phyloP scores from a whole-genome alignment of 2,113 vertebrate genomes.

The Marcusenius ussheri region DNA sequence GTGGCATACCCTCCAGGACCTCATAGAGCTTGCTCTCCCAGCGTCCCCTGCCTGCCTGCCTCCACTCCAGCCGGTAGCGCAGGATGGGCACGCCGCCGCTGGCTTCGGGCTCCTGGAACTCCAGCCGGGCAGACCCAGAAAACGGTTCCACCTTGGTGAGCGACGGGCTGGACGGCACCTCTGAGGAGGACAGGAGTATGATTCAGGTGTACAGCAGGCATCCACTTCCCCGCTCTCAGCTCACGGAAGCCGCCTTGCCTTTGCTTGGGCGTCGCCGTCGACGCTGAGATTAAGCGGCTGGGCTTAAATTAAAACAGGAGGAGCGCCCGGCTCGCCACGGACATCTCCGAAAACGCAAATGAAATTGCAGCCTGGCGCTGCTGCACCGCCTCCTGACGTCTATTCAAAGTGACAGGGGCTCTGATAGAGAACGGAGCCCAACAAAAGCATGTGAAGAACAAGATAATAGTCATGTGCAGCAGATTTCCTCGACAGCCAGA shows the following conservation, averaged over 20 bases:
- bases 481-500: background rate
- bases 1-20: conserved; percentile 70
- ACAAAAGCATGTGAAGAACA: background rate
- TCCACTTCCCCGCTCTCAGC: background rate
- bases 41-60: conserved; percentile 53
- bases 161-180: conserved; percentile 84
- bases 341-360: background rate
- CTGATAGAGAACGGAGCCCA: background rate
- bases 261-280: background rate
- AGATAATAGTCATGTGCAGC: background rate
- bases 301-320: background rate
- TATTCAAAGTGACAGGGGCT: background rate
- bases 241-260: background rate
- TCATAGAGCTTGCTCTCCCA: conserved; percentile 72
- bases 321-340: background rate
- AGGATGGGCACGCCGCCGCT: conserved; percentile 86
- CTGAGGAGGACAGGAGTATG: conserved; percentile 46
- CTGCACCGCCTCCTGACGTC: background rate
- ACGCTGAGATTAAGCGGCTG: background rate
- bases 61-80: conserved; percentile 83
- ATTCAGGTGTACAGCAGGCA: background rate
- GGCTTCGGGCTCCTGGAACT: conserved; percentile 84
- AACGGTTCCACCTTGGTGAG: conserved; percentile 79
- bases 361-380: background rate
- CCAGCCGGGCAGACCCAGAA: conserved; percentile 83